A percentile compares a stretch with the other conserved stretches of the same genome.
Conservation (phyloP, 2,888 invertebrate species). For the Bruchidius siliquastri region DNA sequence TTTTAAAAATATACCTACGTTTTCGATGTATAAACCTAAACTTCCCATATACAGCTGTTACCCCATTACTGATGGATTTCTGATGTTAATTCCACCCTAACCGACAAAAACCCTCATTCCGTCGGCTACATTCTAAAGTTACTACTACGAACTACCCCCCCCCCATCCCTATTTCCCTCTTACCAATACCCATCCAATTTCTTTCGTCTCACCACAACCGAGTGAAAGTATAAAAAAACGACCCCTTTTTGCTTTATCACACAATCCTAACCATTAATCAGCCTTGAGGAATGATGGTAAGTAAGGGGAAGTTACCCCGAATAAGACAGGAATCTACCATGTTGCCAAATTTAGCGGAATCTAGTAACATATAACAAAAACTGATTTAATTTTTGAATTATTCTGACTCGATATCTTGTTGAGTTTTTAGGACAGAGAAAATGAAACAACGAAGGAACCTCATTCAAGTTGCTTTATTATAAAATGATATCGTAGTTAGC, state of each 20-base stretch:
- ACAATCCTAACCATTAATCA: neutral
- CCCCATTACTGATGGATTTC: neutral
- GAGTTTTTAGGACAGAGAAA: too few species aligned
- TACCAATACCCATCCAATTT: neutral
- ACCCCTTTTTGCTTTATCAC: neutral
- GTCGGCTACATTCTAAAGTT: neutral
- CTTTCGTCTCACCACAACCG: neutral
- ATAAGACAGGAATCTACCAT: neutral
- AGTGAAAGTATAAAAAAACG: neutral
- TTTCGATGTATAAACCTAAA: too few species aligned
- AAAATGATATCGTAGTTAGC: too few species aligned
- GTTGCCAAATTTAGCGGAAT: neutral
- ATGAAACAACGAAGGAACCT: too few species aligned
- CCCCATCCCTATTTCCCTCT: neutral
- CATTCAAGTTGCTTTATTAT: too few species aligned
- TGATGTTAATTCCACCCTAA: neutral
- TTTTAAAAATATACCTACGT: too few species aligned
- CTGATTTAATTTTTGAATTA: too few species aligned
- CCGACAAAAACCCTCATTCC: neutral
- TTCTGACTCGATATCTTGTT: too few species aligned
- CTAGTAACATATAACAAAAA: too few species aligned
- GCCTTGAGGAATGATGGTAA: neutral
- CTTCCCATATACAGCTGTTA: neutral
- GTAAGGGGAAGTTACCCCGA: neutral
- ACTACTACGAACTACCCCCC: neutral